phyloP scores from a whole-genome alignment of 2,113 vertebrate species.

The Pipa parva region DNA sequence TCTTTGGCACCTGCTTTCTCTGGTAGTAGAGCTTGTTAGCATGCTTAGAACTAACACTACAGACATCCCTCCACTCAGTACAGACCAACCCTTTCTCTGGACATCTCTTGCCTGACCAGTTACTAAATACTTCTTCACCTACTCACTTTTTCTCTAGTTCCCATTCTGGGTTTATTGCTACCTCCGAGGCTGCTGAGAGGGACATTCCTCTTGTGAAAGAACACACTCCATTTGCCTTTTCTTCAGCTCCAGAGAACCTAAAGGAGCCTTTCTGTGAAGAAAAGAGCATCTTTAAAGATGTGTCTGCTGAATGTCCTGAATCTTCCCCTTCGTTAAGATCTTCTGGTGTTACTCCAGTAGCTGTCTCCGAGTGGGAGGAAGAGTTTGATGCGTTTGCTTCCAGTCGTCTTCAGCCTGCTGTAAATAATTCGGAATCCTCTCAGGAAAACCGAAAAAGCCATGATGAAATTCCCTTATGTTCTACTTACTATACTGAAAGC shows the following conservation, averaged over 20 bases:
- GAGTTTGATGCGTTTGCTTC: conserved; percentile 78
- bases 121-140: conserved; percentile 75
- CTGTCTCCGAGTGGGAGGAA: conserved; percentile 71
- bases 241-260: conserved; percentile 51
- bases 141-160: conserved; percentile 86
- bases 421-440: background rate
- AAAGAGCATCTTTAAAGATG: conserved; percentile 56
- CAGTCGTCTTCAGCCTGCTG: conserved; percentile 66
- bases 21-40: conserved; percentile 48
- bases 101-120: conserved; percentile 66
- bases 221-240: conserved; percentile 49
- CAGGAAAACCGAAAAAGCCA: background rate
- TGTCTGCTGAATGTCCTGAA: conserved; percentile 52
- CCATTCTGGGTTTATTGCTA: conserved; percentile 58
- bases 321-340: conserved; percentile 41
- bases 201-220: conserved; percentile 49
- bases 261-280: conserved; percentile 43
- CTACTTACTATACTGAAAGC: background rate
- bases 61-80: conserved; percentile 76
- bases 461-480: background rate
- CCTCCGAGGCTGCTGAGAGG: conserved; percentile 57
- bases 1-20: conserved; percentile 66
- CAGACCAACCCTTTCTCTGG: conserved; percentile 85
- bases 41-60: conserved; percentile 59
- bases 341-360: conserved; percentile 42